phyloP scores from a whole-genome alignment of 2,888 invertebrate genomes.

The Pyrgus malvae region DNA sequence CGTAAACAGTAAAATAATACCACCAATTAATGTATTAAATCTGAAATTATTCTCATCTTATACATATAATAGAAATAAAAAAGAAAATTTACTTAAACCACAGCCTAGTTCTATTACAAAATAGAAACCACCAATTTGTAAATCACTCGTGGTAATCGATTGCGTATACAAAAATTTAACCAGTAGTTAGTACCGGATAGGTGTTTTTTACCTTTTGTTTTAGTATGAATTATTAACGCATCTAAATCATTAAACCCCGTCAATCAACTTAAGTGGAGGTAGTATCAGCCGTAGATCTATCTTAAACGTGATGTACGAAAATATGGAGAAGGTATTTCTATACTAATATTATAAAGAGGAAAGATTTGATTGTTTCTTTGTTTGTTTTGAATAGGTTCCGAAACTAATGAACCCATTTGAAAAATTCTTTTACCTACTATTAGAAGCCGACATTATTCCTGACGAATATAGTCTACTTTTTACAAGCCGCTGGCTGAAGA shows the following conservation, averaged over 20 bases:
- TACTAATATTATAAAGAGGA: too few species aligned
- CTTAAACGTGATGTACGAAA: neutral
- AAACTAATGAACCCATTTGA: too few species aligned
- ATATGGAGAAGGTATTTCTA: neutral
- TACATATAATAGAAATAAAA: neutral
- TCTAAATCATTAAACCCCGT: conserved; percentile 56
- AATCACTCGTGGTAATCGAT: conserved; percentile 43
- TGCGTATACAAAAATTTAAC: conserved; percentile 59
- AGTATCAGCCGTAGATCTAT: conserved; percentile 26
- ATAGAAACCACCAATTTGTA: conserved; percentile 50
- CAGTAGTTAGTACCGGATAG: conserved; percentile 47
- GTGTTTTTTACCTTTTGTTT: conserved; percentile 49
- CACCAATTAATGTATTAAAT: too few species aligned
- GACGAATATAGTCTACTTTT: too few species aligned
- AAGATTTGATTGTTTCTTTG: too few species aligned
- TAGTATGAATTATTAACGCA: conserved; percentile 54
- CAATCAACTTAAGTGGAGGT: conserved; percentile 49
- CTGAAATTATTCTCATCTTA: too few species aligned
- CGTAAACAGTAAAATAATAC: too few species aligned
- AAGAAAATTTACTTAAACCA: conserved; percentile 13
- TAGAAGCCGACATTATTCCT: too few species aligned
- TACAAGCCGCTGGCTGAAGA: too few species aligned
- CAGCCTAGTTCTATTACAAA: conserved; percentile 36
- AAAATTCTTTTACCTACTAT: neutral
- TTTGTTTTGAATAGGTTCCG: too few species aligned